Conservation (phyloP, 2,888 invertebrate species). For the Sminthurides aquaticus region DNA sequence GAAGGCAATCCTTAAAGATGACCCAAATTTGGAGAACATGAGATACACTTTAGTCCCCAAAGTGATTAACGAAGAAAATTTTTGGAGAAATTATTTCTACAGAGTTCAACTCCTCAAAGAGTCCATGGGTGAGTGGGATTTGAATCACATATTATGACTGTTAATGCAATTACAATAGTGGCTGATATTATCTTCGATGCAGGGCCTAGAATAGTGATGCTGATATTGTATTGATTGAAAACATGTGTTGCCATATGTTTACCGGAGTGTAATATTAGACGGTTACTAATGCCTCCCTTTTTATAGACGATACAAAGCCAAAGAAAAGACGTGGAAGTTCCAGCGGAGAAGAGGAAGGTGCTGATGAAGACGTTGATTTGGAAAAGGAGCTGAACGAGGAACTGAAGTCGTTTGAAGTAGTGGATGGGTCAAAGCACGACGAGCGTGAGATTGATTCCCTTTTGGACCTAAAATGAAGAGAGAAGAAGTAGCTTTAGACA, state of each 20-base stretch:
- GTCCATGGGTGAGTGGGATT: constrained; percentile 54
- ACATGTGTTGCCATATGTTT: too few species aligned
- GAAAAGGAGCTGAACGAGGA: constrained; percentile 93
- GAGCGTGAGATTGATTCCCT: constrained; percentile 42
- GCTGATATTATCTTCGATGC: too few species aligned
- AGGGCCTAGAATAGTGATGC: too few species aligned
- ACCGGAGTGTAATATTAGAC: too few species aligned
- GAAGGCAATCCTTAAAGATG: constrained; percentile 86
- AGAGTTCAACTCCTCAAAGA: constrained; percentile 96
- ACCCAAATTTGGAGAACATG: constrained; percentile 94
- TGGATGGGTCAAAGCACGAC: constrained; percentile 49
- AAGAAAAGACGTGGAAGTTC: constrained; percentile 27
- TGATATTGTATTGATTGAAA: too few species aligned
- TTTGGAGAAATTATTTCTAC: constrained; percentile 99
- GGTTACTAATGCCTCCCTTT: too few species aligned
- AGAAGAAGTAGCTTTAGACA: too few species aligned
- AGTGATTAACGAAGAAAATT: constrained; percentile 90
- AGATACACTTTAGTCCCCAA: constrained; percentile 98
- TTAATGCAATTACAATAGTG: too few species aligned
- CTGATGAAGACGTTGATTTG: constrained; percentile 47
- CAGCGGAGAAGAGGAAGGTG: constrained; percentile 14
- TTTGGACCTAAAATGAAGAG: constrained; percentile 40
- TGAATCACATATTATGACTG: too few species aligned
- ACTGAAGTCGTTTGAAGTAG: constrained; percentile 89
- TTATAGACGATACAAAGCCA: constrained; percentile 36